phyloP scores from a whole-genome alignment of 2,888 invertebrate genomes.

The Dryomyza anilis region DNA sequence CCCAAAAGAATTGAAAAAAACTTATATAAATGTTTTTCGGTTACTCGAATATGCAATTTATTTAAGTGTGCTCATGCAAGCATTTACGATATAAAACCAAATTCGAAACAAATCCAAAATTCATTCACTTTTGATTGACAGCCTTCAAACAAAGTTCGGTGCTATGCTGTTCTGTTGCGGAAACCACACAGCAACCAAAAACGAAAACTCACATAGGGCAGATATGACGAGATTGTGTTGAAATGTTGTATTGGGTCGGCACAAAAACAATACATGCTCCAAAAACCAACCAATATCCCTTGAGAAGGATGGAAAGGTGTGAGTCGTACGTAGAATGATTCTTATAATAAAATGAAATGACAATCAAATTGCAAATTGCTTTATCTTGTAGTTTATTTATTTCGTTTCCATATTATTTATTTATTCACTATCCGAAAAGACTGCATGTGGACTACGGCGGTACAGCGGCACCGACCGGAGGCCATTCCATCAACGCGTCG shows the following conservation, averaged over 20 bases:
- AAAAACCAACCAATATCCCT: too few relatives aligned
- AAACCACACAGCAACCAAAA: conserved; percentile 2
- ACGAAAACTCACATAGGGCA: background rate
- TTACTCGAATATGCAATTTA: too few relatives aligned
- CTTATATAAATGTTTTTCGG: too few relatives aligned
- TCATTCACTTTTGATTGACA: conserved; percentile 8
- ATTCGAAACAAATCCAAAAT: background rate
- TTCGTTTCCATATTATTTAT: conserved; percentile 39
- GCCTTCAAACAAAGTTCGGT: conserved; percentile 2
- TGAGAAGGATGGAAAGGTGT: too few relatives aligned
- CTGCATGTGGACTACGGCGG: too few relatives aligned
- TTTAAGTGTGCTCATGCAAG: too few relatives aligned
- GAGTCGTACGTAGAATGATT: too few relatives aligned
- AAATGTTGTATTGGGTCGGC: background rate
- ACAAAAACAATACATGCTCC: too few relatives aligned
- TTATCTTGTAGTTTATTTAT: conserved; percentile 55
- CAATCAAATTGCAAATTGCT: conserved; percentile 56
- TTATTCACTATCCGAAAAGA: background rate
- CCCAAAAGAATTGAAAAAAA: too few relatives aligned
- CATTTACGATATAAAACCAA: too few relatives aligned
- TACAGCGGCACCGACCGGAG: too few relatives aligned
- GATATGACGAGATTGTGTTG: background rate
- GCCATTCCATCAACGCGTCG: background rate
- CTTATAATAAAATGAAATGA: conserved; percentile 42
- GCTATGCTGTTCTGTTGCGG: background rate